A percentile compares a stretch with the other conserved stretches of the same genome.
Evolutionary conservation across 2,113 vertebrate species (phyloP).

Genomic region (Oreamnos americanus): DNA sequence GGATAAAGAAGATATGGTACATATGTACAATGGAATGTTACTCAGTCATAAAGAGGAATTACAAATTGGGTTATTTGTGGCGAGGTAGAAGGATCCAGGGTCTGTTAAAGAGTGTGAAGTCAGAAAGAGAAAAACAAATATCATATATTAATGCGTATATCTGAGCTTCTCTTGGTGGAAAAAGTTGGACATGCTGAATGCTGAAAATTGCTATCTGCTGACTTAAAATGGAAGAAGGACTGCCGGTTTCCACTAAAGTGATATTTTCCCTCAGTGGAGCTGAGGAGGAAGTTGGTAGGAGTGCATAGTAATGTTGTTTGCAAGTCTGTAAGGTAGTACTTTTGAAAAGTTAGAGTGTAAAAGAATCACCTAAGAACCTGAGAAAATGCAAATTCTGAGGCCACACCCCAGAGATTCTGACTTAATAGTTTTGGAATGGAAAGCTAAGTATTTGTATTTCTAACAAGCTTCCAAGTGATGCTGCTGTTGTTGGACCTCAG

Average conservation of each 20-base stretch:
- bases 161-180: neutral
- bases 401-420: neutral
- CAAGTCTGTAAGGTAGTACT: neutral
- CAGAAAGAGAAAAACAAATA: neutral
- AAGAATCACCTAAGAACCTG: neutral
- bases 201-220: neutral
- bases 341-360: neutral
- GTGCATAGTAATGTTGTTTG: neutral
- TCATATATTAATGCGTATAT: neutral
- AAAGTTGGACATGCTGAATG: neutral
- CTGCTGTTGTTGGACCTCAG: rapidly evolving
- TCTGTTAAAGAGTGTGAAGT: neutral
- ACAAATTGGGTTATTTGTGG: neutral
- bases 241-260: neutral
- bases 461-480: neutral
- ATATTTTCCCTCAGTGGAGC: neutral
- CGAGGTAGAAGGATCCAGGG: neutral
- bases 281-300: neutral
- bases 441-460: neutral
- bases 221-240: neutral
- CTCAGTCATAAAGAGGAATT: neutral
- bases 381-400: neutral
- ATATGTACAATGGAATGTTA: neutral
- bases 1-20: neutral
- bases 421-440: neutral